A percentile compares a stretch with the other conserved stretches of the same genome.
These are phyloP conservation scores for Gadopsis marmoratus DNA, from an alignment of 2,797 vertebrate species.

Conservation along the genomic window DNA sequence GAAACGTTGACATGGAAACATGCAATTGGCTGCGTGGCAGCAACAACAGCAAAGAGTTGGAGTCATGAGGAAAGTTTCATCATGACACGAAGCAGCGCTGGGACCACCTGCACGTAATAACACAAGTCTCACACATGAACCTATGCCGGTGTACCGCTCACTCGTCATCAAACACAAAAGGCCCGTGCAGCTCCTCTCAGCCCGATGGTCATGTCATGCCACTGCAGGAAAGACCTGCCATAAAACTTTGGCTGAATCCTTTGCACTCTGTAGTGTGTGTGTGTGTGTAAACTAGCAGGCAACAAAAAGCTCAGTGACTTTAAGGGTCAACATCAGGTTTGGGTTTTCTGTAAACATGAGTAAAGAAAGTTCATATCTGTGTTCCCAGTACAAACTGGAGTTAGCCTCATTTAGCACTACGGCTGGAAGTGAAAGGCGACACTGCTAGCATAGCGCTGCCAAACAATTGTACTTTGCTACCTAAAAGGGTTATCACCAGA, in stretches of 20 bases:
- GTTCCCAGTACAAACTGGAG: neutral
- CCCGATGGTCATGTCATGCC: neutral
- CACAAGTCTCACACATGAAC: slow-evolving; percentile 8
- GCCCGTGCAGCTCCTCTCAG: slow-evolving; percentile 28
- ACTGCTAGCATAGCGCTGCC: neutral
- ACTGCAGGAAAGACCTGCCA: neutral
- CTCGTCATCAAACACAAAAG: slow-evolving; percentile 13
- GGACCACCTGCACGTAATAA: slow-evolving; percentile 37
- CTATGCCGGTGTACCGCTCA: neutral
- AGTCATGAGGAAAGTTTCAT: neutral
- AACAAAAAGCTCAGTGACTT: neutral
- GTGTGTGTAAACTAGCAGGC: neutral
- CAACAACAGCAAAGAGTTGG: neutral
- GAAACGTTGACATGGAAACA: neutral
- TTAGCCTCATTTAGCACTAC: neutral
- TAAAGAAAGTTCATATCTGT: neutral
- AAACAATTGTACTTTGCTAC: neutral
- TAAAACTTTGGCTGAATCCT: neutral
- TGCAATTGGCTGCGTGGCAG: neutral
- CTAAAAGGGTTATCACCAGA: neutral
- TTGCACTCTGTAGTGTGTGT: neutral
- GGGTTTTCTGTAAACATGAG: neutral
- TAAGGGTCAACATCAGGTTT: neutral
- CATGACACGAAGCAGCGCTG: slow-evolving; percentile 23
- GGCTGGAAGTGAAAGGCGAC: no score